Conservation (phyloP, 2,113 vertebrate species). For the Sprattus sprattus region DNA sequence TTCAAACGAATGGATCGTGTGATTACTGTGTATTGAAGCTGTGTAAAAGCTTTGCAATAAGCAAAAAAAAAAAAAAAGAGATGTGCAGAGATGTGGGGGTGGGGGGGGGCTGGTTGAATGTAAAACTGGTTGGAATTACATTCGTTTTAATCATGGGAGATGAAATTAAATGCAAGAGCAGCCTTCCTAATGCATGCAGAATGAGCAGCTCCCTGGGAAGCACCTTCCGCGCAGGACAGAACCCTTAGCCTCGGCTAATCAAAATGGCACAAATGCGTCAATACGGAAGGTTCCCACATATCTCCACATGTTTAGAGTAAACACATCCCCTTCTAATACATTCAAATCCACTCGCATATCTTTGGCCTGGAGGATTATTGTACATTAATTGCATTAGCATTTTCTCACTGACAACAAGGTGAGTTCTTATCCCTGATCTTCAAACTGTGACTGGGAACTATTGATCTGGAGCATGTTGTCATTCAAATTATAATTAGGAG, state of each 20-base stretch:
- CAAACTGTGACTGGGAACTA: constrained; percentile 89
- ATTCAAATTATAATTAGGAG: constrained; percentile 96
- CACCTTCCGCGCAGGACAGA: background rate
- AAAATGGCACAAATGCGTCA: background rate
- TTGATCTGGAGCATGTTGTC: constrained; percentile 93
- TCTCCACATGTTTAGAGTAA: constrained; percentile 52
- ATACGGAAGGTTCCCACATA: background rate
- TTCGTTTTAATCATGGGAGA: background rate
- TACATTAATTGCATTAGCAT: constrained; percentile 74
- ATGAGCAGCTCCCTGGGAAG: background rate
- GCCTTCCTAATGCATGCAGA: background rate
- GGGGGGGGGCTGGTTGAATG: background rate
- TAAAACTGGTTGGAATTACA: constrained; percentile 16
- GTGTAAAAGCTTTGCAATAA: background rate
- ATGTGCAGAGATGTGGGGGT: background rate
- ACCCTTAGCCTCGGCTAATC: background rate
- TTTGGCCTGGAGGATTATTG: constrained; percentile 61
- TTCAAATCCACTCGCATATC: constrained; percentile 55
- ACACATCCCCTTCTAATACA: constrained; percentile 42
- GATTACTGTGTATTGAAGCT: background rate
- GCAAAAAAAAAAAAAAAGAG: background rate
- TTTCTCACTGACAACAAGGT: constrained; percentile 73
- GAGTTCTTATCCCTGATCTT: constrained; percentile 88
- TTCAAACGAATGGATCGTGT: background rate
- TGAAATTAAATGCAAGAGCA: background rate